A percentile compares a stretch with the other conserved stretches of the same genome.
phyloP scores from a whole-genome alignment of 2,113 vertebrate genomes.

The Leucoraja erinaceus region DNA sequence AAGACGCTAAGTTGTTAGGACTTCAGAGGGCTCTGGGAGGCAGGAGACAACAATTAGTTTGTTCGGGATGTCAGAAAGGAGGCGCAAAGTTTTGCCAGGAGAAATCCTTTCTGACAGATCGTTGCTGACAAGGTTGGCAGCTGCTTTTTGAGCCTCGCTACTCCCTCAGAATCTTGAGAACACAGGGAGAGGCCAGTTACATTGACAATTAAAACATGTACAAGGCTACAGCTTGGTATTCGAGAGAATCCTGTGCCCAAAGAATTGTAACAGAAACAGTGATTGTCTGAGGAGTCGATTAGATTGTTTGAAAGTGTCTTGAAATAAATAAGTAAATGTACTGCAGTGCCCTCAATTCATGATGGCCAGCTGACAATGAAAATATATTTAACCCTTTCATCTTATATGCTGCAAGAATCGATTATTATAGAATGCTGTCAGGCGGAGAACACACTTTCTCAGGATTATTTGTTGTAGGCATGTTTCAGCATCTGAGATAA shows the following conservation, averaged over 20 bases:
- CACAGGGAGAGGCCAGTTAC: slow-evolving; percentile 48
- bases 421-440: not conserved
- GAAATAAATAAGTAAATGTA: slow-evolving; percentile 9
- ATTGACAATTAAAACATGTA: slow-evolving; percentile 48
- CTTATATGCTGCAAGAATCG: not conserved
- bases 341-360: not conserved
- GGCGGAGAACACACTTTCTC: not conserved
- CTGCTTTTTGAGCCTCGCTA: slow-evolving; percentile 53
- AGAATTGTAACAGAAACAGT: not conserved
- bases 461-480: not conserved
- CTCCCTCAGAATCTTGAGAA: slow-evolving; percentile 49
- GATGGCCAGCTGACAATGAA: not conserved
- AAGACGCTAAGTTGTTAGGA: slow-evolving; percentile 91
- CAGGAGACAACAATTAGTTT: slow-evolving; percentile 94
- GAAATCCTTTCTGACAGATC: slow-evolving; percentile 91
- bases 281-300: slow-evolving; percentile 1
- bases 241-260: not conserved
- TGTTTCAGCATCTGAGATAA: slow-evolving; percentile 1
- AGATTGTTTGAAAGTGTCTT: not conserved
- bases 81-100: slow-evolving; percentile 73
- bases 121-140: slow-evolving; percentile 77
- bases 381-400: slow-evolving; percentile 32
- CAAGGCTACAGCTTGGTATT: slow-evolving; percentile 22
- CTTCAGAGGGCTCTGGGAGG: slow-evolving; percentile 74
- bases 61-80: slow-evolving; percentile 83